Evolutionary conservation across 2,888 invertebrate genomes (phyloP).

Genomic region (Sclerodermus sp.): DNA sequence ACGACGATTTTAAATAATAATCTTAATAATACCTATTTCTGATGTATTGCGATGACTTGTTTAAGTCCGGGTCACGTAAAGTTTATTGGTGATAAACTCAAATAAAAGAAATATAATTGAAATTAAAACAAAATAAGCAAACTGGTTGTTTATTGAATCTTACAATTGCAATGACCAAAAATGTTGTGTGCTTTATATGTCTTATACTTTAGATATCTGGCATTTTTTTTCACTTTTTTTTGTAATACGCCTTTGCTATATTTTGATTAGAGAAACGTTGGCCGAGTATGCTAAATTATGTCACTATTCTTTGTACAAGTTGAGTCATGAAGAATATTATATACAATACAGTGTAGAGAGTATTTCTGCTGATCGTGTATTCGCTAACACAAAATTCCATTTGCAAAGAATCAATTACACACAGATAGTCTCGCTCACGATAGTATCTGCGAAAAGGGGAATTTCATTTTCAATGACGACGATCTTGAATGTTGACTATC

Average conservation of each 20-base stretch:
- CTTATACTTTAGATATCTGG: conserved; percentile 18
- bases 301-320: conserved; percentile 9
- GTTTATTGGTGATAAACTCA: conserved; percentile 56
- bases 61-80: conserved; percentile 55
- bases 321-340: neutral
- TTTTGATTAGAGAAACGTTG: conserved; percentile 32
- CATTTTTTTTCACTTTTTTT: conserved; percentile 12
- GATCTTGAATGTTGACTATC: neutral
- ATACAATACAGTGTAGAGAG: neutral
- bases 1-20: conserved; percentile 53
- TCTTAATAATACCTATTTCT: conserved; percentile 56
- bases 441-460: neutral
- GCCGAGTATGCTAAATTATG: conserved; percentile 33
- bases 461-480: no score
- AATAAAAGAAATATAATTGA: conserved; percentile 58
- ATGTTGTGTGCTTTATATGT: conserved; percentile 30
- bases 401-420: neutral
- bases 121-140: conserved; percentile 52
- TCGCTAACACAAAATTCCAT: neutral
- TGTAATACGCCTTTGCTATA: conserved; percentile 27
- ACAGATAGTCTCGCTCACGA: neutral
- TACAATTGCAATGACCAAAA: conserved; percentile 30
- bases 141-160: conserved; percentile 50
- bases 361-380: neutral
- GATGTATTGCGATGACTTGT: conserved; percentile 57